Evolutionary conservation across 2,113 vertebrate species (phyloP).

Genomic region (Bubo scandiacus): DNA sequence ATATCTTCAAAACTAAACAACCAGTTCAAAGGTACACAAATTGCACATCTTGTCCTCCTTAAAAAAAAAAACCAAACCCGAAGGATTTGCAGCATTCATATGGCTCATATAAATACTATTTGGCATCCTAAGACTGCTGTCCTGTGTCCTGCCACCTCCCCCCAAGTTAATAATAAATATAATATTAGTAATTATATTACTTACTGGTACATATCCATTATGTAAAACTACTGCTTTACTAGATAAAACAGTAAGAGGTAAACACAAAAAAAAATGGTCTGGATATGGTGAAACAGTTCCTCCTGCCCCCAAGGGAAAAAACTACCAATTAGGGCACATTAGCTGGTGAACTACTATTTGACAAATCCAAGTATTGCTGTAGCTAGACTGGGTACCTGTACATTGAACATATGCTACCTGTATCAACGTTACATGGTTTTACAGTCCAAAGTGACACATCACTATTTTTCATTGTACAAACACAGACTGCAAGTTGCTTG

Average conservation of each 20-base stretch:
- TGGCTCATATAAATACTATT: neutral
- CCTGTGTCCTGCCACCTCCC: neutral
- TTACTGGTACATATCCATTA: neutral
- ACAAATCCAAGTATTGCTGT: neutral
- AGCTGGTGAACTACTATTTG: neutral
- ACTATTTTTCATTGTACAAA: neutral
- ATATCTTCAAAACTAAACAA: neutral
- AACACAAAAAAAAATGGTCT: neutral
- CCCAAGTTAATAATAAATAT: neutral
- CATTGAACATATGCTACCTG: neutral
- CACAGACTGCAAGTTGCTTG: neutral
- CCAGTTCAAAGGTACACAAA: neutral
- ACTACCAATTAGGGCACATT: neutral
- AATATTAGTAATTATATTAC: neutral
- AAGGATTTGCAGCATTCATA: neutral
- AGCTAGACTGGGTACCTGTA: neutral
- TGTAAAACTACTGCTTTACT: neutral
- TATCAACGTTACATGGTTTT: neutral
- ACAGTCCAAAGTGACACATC: neutral
- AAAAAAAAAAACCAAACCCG: neutral
- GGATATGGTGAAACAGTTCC: neutral
- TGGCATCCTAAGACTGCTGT: neutral
- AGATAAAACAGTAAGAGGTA: neutral
- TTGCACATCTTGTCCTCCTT: neutral
- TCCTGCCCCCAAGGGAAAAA: neutral